phyloP scores from a whole-genome alignment of 2,888 invertebrate species.

The Lingula anatina region DNA sequence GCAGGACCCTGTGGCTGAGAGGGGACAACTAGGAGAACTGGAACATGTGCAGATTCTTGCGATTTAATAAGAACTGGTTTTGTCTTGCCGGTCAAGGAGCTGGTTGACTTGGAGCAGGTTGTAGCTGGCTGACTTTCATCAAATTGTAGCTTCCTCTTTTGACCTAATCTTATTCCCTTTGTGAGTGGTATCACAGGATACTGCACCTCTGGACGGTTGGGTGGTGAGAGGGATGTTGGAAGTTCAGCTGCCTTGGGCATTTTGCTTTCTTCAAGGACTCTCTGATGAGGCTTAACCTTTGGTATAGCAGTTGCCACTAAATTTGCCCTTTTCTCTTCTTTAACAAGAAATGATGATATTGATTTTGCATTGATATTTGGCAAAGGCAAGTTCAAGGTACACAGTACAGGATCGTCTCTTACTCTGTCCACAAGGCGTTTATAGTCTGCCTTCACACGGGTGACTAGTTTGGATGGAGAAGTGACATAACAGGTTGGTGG shows the following conservation, averaged over 20 bases:
- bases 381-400: background rate
- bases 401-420: background rate
- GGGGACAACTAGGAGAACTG: background rate
- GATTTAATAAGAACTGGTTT: background rate
- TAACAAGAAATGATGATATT: background rate
- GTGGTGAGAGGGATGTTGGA: background rate
- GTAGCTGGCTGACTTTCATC: background rate
- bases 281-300: background rate
- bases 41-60: background rate
- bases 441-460: background rate
- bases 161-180: too few relatives aligned
- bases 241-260: background rate
- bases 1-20: background rate
- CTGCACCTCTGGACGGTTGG: background rate
- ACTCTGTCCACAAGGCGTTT: background rate
- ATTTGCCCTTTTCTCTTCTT: background rate
- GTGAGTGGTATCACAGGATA: background rate
- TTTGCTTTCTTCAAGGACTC: background rate
- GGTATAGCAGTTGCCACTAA: background rate
- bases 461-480: background rate
- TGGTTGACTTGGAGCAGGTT: too few relatives aligned
- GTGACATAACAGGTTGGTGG: background rate
- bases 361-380: background rate
- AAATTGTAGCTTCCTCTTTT: background rate
- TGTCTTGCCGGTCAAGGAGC: background rate